Evolutionary conservation across 1,140 invertebrate genomes (phyloP).

Genomic region (Caenorhabditis inopinata): DNA sequence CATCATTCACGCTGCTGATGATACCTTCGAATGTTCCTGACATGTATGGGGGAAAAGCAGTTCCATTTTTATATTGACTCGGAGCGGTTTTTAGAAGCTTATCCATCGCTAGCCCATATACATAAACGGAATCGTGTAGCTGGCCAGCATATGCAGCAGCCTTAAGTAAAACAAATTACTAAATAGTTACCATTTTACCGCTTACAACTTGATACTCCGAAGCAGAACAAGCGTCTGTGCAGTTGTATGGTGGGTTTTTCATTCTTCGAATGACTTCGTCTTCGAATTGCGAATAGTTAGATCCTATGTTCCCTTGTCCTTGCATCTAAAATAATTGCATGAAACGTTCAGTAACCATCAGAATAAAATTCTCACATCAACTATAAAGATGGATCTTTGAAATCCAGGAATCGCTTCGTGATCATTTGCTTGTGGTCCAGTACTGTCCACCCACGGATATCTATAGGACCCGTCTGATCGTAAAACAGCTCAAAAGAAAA

Average conservation of each 20-base stretch:
- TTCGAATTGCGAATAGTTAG: neutral
- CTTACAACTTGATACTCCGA: neutral
- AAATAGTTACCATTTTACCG: neutral
- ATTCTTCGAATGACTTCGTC: conserved; percentile 13
- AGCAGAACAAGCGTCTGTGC: neutral
- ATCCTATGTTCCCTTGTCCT: neutral
- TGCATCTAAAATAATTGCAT: conserved; percentile 26
- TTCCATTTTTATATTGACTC: conserved; percentile 8
- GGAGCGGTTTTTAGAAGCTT: neutral
- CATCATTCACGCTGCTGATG: no score
- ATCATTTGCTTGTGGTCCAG: neutral
- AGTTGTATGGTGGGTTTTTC: neutral
- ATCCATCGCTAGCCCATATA: neutral
- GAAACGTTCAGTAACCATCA: no score
- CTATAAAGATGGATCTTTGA: conserved; percentile 3
- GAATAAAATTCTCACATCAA: conserved; percentile 26
- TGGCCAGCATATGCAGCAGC: conserved; percentile 12
- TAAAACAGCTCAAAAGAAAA: neutral
- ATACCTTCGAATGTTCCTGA: neutral
- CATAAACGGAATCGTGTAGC: neutral
- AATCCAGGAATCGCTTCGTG: conserved; percentile 1
- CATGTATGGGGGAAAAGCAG: neutral
- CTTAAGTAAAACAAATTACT: neutral
- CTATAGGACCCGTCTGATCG: neutral
- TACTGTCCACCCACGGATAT: neutral